Evolutionary conservation across 1,140 invertebrate species (phyloP), one percentile per base, ranked within the genome.

Genomic region (Dolichoris vasculosae): DNA sequence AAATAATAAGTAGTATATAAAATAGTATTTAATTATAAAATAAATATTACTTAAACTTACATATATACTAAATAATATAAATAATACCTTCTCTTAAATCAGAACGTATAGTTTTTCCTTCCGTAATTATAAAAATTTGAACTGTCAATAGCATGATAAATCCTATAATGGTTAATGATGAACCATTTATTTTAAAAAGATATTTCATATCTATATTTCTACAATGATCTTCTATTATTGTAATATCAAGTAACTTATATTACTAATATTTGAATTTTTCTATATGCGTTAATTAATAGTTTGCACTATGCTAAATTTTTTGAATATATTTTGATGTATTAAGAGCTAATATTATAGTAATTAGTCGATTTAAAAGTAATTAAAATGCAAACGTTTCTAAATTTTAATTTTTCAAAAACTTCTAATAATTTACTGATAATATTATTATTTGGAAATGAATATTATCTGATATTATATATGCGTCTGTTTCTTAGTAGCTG

Each of bases 41-140:
- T n/a, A n/a, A n/a, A n/a, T n/a, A n/a, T n/a, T n/a, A n/a, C n/a
- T n/a, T n/a, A n/a, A n/a, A n/a, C n/a, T n/a, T n/a, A n/a, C n/a
- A n/a, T n/a, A n/a, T 17, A 55, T 55, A 55, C 51, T 55, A 55
- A 9, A 55, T 55, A 9, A 55, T 9, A 55, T 64, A 40, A 79
- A 40, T n/a, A 71, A 9, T 83, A 83, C 82, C 82, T 76, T 77
- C 40, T 26, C 35, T 76, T 26, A 59, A 9, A 43, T 1, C 55
- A 32, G 81, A 23, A n/a, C 30, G 55, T 11, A 76, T 46, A 15
- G 1, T 35, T 30, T 43, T 76, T 26, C 59, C 48, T 83, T 83
- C n/a, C 23, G 59, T 83, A 76, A 83, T 26, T 48, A 76, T 32
- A 46, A 64, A 64, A 3, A 76, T 32, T 46, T 63, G 71, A 17